Conservation (phyloP, 2,888 invertebrate species). For the Ophion costatus region DNA sequence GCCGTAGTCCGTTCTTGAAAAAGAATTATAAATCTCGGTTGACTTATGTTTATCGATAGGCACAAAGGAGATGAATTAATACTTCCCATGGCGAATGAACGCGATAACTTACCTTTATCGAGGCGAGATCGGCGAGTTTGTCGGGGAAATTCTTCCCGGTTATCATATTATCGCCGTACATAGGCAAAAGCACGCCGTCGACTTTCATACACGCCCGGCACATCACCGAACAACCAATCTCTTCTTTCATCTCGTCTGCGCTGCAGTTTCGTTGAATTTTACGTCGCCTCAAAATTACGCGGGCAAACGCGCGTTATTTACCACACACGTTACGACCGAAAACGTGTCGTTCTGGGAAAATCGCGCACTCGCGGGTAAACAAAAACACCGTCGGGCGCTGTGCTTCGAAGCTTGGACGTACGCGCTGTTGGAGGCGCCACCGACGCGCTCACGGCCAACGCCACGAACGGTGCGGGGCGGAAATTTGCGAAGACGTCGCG, state of each 20-base stretch:
- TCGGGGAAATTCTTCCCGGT: conserved; percentile 75
- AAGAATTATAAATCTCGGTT: too few relatives aligned
- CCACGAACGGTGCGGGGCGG: neutral
- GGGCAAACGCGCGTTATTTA: neutral
- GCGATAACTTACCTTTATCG: conserved; percentile 71
- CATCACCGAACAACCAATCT: conserved; percentile 76
- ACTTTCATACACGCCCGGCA: conserved; percentile 82
- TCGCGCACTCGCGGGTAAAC: too few relatives aligned
- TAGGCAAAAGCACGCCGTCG: conserved; percentile 77
- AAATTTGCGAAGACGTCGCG: neutral
- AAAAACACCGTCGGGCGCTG: too few relatives aligned
- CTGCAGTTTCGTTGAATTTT: neutral
- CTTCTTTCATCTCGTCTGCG: conserved; percentile 64
- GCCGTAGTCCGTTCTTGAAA: too few relatives aligned
- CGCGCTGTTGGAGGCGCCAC: too few relatives aligned
- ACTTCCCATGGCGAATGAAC: neutral
- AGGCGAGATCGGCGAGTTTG: conserved; percentile 79
- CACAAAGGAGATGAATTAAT: neutral
- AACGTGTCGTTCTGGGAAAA: too few relatives aligned
- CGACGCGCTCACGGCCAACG: too few relatives aligned
- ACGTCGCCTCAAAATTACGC: neutral
- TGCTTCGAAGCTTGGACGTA: too few relatives aligned
- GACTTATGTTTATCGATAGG: too few relatives aligned
- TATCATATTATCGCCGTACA: conserved; percentile 77
- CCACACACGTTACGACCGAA: too few relatives aligned